These are phyloP conservation scores for Coilia nasus DNA, from an alignment of 2,797 vertebrate species.

Conservation along the genomic window DNA sequence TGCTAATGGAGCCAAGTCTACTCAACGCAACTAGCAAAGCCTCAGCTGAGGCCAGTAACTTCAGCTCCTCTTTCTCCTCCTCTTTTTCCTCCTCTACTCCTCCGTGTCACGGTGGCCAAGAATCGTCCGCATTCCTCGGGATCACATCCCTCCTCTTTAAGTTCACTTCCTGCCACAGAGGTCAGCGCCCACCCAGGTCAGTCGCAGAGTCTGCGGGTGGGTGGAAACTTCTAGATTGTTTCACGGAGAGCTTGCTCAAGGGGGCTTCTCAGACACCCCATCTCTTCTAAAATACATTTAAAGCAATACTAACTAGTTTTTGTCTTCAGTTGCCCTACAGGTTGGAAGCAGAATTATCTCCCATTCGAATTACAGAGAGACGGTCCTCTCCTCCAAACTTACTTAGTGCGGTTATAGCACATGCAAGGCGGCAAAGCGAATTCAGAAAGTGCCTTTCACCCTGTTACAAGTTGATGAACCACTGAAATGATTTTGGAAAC, in stretches of 20 bases:
- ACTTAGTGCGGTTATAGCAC: too few species aligned
- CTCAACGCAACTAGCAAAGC: not conserved
- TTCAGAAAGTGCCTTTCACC: too few species aligned
- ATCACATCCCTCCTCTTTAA: conserved; percentile 8
- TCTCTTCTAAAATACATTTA: conserved; percentile 33
- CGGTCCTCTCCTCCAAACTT: too few species aligned
- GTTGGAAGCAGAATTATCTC: too few species aligned
- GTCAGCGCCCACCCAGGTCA: conserved; percentile 3
- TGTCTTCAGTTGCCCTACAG: too few species aligned
- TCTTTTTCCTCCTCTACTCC: not conserved
- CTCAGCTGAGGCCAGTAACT: not conserved
- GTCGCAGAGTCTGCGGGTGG: not conserved
- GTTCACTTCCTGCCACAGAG: not conserved
- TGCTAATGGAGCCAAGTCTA: not conserved
- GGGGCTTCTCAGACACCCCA: not conserved
- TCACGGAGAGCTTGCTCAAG: not conserved
- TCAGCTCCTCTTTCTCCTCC: not conserved
- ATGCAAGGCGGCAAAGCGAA: too few species aligned
- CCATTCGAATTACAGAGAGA: too few species aligned
- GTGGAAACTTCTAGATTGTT: conserved; percentile 3
- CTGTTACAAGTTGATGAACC: too few species aligned
- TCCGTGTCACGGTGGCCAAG: too few species aligned
- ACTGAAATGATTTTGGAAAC: too few species aligned
- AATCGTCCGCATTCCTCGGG: conserved; percentile 4
- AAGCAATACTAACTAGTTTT: too few species aligned